Conservation (phyloP, 2,888 invertebrate genomes). For the Thyatira batis region DNA sequence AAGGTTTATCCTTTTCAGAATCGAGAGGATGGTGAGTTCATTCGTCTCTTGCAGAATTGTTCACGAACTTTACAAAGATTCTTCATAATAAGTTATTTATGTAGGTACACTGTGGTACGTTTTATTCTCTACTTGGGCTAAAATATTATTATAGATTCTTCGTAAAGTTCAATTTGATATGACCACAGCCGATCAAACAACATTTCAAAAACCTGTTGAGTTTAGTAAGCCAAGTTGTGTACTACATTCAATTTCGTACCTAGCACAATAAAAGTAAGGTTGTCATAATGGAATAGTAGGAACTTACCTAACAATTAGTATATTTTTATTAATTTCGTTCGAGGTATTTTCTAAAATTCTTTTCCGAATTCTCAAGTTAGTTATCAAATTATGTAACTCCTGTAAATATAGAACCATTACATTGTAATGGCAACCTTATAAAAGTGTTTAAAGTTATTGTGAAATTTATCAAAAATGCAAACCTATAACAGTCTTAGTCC, state of each 20-base stretch:
- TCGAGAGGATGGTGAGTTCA: conserved; percentile 76
- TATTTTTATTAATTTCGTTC: too few relatives aligned
- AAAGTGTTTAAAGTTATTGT: conserved; percentile 53
- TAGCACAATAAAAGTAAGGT: neutral
- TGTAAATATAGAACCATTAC: too few relatives aligned
- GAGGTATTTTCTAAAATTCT: too few relatives aligned
- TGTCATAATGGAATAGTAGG: neutral
- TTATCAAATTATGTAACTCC: too few relatives aligned
- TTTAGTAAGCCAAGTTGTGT: neutral
- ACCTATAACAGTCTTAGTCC: conserved; percentile 23
- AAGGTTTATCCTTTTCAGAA: conserved; percentile 76
- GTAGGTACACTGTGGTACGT: conserved; percentile 11
- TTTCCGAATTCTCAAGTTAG: too few relatives aligned
- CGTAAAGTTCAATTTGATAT: conserved; percentile 49
- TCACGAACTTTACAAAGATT: conserved; percentile 62
- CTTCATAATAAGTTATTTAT: conserved; percentile 24
- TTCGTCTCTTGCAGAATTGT: conserved; percentile 69
- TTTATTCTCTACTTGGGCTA: conserved; percentile 6
- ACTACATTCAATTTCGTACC: neutral
- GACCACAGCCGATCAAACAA: conserved; percentile 50
- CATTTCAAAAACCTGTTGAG: neutral
- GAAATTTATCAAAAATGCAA: conserved; percentile 11
- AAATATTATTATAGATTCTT: conserved; percentile 46
- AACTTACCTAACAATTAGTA: too few relatives aligned
- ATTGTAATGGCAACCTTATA: conserved; percentile 72